These are phyloP conservation scores for Trichoplusia ni DNA, from an alignment of 1,140 invertebrate genomes.

Conservation along the genomic window DNA sequence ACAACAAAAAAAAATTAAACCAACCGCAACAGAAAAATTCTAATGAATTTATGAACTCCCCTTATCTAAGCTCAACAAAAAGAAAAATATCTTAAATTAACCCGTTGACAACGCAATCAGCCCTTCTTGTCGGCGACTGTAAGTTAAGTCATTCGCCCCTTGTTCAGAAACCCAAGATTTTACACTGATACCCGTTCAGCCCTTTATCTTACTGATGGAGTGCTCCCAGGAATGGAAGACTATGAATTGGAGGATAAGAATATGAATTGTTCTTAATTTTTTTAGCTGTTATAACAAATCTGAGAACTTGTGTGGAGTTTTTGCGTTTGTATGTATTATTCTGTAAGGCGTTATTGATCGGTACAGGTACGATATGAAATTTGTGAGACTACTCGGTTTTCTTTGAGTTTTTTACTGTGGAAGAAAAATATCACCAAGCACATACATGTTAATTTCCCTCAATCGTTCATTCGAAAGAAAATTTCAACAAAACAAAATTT, in stretches of 20 bases:
- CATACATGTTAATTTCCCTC: no score
- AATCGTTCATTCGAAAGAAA: no score
- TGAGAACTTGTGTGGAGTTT: no score
- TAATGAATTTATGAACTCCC: conserved; percentile 38
- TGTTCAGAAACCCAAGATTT: conserved; percentile 69
- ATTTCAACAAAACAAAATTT: no score
- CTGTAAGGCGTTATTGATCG: no score
- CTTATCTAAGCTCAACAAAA: conserved; percentile 40
- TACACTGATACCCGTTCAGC: conserved; percentile 47
- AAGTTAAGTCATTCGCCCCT: conserved; percentile 69
- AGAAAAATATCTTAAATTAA: conserved; percentile 66
- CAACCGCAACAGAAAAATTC: conserved; percentile 2
- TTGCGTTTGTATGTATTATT: no score
- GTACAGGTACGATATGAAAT: no score
- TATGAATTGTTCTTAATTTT: neutral
- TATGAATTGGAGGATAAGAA: conserved; percentile 23
- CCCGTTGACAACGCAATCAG: conserved; percentile 62
- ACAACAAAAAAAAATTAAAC: neutral
- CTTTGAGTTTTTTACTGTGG: no score
- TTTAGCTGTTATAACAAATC: no score
- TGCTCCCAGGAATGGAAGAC: neutral
- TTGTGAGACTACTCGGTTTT: no score
- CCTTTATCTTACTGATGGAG: conserved; percentile 45
- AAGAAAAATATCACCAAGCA: no score
- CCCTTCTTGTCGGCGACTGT: conserved; percentile 52